phyloP scores from a whole-genome alignment of 2,797 vertebrate species.

The Percopsis omiscomaycus region DNA sequence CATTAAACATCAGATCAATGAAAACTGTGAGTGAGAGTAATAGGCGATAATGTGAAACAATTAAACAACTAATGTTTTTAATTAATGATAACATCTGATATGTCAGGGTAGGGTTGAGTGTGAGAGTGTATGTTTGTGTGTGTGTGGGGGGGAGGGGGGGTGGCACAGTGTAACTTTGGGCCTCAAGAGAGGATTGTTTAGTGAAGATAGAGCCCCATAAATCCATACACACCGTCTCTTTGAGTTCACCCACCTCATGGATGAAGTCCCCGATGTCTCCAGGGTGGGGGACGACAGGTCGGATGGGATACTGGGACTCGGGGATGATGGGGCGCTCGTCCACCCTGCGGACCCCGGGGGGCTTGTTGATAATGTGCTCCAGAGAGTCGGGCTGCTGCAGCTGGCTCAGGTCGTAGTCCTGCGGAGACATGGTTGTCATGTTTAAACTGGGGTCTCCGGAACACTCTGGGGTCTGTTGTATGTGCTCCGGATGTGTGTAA shows the following conservation, averaged over 20 bases:
- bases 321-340: conserved; percentile 92
- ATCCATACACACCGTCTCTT: no score
- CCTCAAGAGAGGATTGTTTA: no score
- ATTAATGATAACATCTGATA: neutral
- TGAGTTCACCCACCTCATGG: conserved; percentile 82
- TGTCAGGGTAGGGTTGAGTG: neutral
- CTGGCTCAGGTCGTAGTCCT: conserved; percentile 97
- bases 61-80: conserved; percentile 12
- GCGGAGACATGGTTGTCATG: conserved; percentile 23
- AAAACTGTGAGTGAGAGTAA: conserved; percentile 39
- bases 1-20: conserved; percentile 44
- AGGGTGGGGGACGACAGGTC: conserved; percentile 90
- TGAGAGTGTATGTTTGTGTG: neutral
- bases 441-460: neutral
- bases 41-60: conserved; percentile 9
- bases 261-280: conserved; percentile 97
- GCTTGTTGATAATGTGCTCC: conserved; percentile 90
- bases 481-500: neutral
- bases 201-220: no score
- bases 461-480: neutral
- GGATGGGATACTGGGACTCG: conserved; percentile 91
- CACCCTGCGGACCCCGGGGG: conserved; percentile 87
- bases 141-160: neutral
- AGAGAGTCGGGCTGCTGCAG: conserved; percentile 93
- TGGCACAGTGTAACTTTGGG: no score